These are phyloP conservation scores for Marmota monax DNA, from an alignment of 2,113 vertebrate genomes.

Conservation along the genomic window DNA sequence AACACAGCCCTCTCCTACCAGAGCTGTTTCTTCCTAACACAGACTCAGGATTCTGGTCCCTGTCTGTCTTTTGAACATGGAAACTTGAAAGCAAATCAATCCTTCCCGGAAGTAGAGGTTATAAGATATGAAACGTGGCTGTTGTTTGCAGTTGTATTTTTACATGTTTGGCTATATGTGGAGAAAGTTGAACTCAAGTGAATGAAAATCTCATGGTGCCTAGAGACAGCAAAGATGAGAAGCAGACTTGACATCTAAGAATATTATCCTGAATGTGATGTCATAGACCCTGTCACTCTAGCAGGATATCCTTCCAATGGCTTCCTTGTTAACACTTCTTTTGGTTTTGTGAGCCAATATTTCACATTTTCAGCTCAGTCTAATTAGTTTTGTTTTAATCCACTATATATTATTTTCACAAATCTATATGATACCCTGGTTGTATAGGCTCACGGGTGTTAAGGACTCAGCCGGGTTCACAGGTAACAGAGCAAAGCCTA, in stretches of 20 bases:
- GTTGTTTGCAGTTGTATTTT: background rate
- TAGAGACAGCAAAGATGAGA: background rate
- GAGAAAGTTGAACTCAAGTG: background rate
- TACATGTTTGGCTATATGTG: background rate
- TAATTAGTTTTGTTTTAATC: background rate
- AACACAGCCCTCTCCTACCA: accelerated
- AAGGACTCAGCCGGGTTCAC: too few species aligned
- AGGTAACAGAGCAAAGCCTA: background rate
- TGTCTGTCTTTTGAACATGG: background rate
- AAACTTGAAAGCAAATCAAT: background rate
- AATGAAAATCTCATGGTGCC: too few species aligned
- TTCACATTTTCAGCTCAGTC: background rate
- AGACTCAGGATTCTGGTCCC: background rate
- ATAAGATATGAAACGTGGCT: background rate
- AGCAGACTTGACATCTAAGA: accelerated
- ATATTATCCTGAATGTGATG: background rate
- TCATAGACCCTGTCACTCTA: accelerated
- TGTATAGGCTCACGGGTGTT: background rate
- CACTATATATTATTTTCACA: background rate
- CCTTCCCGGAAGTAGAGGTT: background rate
- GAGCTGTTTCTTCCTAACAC: too few species aligned
- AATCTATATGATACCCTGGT: background rate
- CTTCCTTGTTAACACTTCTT: background rate
- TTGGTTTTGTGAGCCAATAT: background rate
- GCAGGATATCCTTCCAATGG: background rate